Conservation (phyloP, 2,797 vertebrate species). For the Micropoecilia bifurca region DNA sequence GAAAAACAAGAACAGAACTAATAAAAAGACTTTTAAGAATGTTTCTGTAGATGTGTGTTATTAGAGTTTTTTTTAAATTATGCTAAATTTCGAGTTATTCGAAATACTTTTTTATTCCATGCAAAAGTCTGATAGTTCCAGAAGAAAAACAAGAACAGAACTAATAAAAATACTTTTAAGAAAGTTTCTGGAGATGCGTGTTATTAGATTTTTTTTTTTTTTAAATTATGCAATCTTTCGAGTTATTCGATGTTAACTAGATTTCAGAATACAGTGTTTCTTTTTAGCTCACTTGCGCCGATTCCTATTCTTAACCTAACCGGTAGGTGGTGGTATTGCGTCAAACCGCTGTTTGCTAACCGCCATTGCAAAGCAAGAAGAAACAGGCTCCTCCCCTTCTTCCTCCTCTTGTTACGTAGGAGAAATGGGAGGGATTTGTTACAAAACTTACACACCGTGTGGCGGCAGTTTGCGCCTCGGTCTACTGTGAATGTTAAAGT, state of each 20-base stretch:
- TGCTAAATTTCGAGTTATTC: too few species aligned
- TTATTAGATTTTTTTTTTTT: background rate
- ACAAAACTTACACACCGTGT: constrained; percentile 47
- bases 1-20: too few species aligned
- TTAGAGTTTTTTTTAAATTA: too few species aligned
- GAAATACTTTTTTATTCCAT: too few species aligned
- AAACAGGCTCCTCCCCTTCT: background rate
- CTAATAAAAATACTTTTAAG: background rate
- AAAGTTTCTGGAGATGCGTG: background rate
- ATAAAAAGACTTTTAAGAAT: too few species aligned
- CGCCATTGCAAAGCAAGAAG: background rate
- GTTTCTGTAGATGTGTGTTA: too few species aligned
- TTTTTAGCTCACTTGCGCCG: background rate
- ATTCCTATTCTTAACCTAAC: background rate
- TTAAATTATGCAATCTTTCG: background rate
- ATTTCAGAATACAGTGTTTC: background rate
- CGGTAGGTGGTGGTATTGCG: background rate
- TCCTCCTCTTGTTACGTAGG: constrained; percentile 38
- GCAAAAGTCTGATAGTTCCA: background rate
- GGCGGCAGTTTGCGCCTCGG: constrained; percentile 19
- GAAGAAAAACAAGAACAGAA: background rate
- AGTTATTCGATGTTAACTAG: background rate
- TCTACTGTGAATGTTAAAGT: accelerated
- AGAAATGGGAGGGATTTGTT: constrained; percentile 28
- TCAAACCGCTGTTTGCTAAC: background rate